A percentile compares a stretch with the other conserved stretches of the same genome.
Conservation (phyloP, 2,888 invertebrate species). For the Colostygia pectinataria region DNA sequence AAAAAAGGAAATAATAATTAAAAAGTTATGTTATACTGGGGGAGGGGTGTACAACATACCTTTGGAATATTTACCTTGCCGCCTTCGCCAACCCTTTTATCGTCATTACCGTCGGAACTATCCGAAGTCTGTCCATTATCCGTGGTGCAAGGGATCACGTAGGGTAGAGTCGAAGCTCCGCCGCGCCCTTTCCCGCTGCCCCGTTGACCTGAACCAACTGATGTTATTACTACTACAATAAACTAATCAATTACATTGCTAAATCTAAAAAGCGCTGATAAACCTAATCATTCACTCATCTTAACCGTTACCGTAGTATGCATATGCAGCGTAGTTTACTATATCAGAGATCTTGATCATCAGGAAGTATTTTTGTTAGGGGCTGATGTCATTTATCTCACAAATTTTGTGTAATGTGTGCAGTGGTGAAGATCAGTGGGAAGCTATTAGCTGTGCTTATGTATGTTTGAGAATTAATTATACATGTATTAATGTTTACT, state of each 20-base stretch:
- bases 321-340: no score
- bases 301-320: no score
- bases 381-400: no score
- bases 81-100: slow-evolving; percentile 62
- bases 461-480: no score
- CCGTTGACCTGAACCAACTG: slow-evolving; percentile 56
- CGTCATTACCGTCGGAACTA: slow-evolving; percentile 73
- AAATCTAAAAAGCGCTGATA: no score
- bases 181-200: slow-evolving; percentile 76
- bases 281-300: no score
- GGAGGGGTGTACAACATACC: slow-evolving; percentile 36
- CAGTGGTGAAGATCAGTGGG: no score
- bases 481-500: no score
- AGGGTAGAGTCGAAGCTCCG: slow-evolving; percentile 68
- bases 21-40: slow-evolving; percentile 35
- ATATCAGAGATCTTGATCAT: no score
- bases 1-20: slow-evolving; percentile 15
- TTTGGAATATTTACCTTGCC: slow-evolving; percentile 63
- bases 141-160: slow-evolving; percentile 74
- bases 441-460: no score
- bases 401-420: no score
- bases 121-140: slow-evolving; percentile 74
- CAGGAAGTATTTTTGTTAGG: no score
- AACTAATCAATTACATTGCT: not conserved
- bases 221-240: slow-evolving; percentile 4